Evolutionary conservation across 2,888 invertebrate genomes (phyloP), one percentile per base, ranked within the genome.

Genomic region (Drosophila cognata): DNA sequence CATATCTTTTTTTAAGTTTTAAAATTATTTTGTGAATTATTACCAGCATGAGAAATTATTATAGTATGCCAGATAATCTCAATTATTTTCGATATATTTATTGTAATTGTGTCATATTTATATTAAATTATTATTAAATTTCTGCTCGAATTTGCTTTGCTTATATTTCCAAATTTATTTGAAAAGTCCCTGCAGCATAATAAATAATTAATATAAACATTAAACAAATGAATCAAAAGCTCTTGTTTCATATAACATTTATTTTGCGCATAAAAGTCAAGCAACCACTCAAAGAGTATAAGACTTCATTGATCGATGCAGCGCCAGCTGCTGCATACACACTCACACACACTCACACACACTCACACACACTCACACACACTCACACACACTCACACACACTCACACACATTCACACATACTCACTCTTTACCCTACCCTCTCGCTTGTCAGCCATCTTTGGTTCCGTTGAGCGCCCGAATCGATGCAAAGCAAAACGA

Each of bases 401-500:
- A 11, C 25, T 35, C 28, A 10, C 2, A 55, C 35, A 5, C 7
- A 31, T 4, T 0, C 35, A 29, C n/a, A 28, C 4, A 28, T 4
- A 58, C 35, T 10, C 8, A n/a, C 5, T 2, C 31, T 43, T 11
- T 21, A 16, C 8, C 18, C 11, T 28, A 35, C 18, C 13, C 36
- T 10, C 11, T 28, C 35, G 4, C 6, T n/a, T 3, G 46, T 35
- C 25, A 31, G 33, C 18, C 25, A 21, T 25, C 38, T 31, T n/a
- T 36, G 33, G 21, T 11, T 64, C 43, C 57, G 29, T 25, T 21
- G 21, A 11, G 46, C 21, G 41, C 8, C 25, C 16, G 51, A 43
- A 51, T 57, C 59, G 41, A 57, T 59, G 68, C 79, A 73, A 48
- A 55, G 55, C 48, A 74, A 65, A 78, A 62, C 74, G 68, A 74